phyloP scores from a whole-genome alignment of 2,797 vertebrate genomes.

The Enteromius argenteus region DNA sequence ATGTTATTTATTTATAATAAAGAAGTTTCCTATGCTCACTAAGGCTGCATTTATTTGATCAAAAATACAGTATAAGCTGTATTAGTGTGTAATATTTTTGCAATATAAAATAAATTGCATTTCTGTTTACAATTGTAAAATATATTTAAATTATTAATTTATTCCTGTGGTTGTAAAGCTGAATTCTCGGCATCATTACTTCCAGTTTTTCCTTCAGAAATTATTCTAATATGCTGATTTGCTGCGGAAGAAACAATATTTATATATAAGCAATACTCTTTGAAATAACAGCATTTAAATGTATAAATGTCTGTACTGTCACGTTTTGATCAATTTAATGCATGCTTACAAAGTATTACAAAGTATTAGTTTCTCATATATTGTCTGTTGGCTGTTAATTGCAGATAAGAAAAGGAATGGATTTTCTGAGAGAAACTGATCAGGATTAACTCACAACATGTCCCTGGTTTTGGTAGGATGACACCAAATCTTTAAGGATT shows the following conservation, averaged over 20 bases:
- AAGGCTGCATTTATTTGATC: neutral
- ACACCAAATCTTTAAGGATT: conserved; percentile 27
- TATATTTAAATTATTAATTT: neutral
- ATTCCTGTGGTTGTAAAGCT: neutral
- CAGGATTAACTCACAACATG: neutral
- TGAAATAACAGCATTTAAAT: neutral
- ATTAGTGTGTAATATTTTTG: neutral
- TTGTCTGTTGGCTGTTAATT: neutral
- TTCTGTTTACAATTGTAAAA: neutral
- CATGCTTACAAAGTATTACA: neutral
- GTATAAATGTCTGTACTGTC: neutral
- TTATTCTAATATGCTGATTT: neutral
- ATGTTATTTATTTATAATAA: neutral
- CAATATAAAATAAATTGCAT: neutral
- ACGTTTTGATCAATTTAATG: neutral
- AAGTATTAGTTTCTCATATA: neutral
- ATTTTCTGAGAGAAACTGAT: neutral
- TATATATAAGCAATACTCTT: neutral
- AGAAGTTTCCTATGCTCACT: neutral
- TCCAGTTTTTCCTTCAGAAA: neutral
- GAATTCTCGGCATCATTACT: neutral
- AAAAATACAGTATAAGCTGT: neutral
- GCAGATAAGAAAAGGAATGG: neutral
- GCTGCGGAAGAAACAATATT: neutral
- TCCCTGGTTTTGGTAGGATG: conserved; percentile 22